These are phyloP conservation scores for Apistogramma diplotaenia DNA, from an alignment of 2,113 vertebrate genomes.

Conservation along the genomic window DNA sequence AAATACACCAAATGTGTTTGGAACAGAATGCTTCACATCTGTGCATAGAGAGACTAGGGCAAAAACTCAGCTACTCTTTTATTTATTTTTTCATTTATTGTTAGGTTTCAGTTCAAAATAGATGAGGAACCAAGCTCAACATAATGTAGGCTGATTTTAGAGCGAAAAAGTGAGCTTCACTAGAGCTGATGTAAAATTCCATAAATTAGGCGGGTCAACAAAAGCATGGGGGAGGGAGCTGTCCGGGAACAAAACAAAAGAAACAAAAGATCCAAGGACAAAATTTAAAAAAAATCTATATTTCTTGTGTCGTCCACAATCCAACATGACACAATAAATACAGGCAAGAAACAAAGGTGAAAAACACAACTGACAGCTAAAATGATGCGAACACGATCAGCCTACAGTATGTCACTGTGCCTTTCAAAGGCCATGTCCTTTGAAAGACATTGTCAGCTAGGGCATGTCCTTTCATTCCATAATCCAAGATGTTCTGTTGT, in stretches of 20 bases:
- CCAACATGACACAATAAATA: too few species aligned
- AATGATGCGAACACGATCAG: neutral
- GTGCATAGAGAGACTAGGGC: neutral
- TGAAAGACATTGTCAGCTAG: too few species aligned
- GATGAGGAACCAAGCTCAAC: neutral
- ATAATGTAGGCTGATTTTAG: neutral
- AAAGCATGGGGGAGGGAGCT: neutral
- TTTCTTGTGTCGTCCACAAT: too few species aligned
- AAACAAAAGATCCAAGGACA: too few species aligned
- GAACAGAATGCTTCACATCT: neutral
- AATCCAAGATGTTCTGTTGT: neutral
- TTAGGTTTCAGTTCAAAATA: neutral
- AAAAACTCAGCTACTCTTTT: neutral
- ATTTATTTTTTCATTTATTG: neutral
- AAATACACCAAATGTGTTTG: neutral
- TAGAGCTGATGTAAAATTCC: neutral
- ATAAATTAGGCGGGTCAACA: neutral
- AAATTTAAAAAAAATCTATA: too few species aligned
- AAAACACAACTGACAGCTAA: neutral
- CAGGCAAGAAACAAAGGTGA: neutral
- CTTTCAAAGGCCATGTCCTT: neutral
- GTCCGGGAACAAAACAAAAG: neutral
- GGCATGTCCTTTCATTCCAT: too few species aligned
- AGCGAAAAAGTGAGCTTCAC: neutral
- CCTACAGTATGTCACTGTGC: neutral